phyloP scores from a whole-genome alignment of 2,888 invertebrate species.

The Agrypnus murinus region DNA sequence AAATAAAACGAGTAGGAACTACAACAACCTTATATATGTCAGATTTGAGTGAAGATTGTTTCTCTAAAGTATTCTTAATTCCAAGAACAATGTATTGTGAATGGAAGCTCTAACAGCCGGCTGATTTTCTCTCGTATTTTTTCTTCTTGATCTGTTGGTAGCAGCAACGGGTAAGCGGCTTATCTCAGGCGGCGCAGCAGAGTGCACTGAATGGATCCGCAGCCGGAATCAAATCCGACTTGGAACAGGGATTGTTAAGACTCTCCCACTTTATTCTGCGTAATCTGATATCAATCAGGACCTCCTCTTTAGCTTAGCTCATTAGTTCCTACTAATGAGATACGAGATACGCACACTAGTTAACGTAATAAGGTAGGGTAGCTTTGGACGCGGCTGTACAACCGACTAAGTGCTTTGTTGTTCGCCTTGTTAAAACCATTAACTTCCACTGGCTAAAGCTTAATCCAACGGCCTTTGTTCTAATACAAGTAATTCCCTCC shows the following conservation, averaged over 20 bases:
- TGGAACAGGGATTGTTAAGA: conserved; percentile 66
- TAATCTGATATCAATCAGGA: conserved; percentile 60
- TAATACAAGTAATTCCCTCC: conserved; percentile 24
- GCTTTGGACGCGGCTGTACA: conserved; percentile 36
- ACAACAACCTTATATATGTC: conserved; percentile 40
- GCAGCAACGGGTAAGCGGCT: conserved; percentile 57
- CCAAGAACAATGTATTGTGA: conserved; percentile 43
- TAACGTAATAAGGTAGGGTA: conserved; percentile 41
- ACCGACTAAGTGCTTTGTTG: conserved; percentile 36
- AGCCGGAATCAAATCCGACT: conserved; percentile 64
- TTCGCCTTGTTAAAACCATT: conserved; percentile 44
- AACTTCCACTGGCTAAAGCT: conserved; percentile 34
- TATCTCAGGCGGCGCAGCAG: conserved; percentile 60
- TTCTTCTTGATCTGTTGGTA: conserved; percentile 50
- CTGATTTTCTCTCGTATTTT: conserved; percentile 48
- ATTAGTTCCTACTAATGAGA: conserved; percentile 55
- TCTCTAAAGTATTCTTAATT: conserved; percentile 40
- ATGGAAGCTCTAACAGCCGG: conserved; percentile 43
- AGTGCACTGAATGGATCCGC: conserved; percentile 61
- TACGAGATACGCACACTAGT: conserved; percentile 48
- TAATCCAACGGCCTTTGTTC: conserved; percentile 28
- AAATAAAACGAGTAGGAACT: conserved; percentile 34
- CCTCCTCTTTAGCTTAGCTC: conserved; percentile 53
- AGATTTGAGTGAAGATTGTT: conserved; percentile 39
- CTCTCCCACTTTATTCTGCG: conserved; percentile 59